Base-by-base conservation (phyloP, 2,888 invertebrate species). In the Creontiades dilutus region DNA sequence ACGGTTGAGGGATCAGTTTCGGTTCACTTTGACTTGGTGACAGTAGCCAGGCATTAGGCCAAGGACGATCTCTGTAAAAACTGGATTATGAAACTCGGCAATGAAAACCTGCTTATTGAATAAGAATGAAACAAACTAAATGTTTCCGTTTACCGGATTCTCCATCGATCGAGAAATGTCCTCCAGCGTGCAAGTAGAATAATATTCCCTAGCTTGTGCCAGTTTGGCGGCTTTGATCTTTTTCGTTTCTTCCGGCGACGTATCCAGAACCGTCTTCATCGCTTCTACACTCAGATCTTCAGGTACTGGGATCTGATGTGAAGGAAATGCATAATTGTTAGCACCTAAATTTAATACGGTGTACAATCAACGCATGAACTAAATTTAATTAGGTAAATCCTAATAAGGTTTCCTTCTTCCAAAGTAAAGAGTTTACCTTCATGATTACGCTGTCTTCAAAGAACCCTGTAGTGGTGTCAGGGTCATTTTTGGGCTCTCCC, bases 251-350 rank as follows among this genome's bases (percentile, higher is more conserved):
- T 82, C 82, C 0, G 23, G 2, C 27, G 82, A 52, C 9, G 27
- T 23, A 9, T 52, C 55, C 52, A 82, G 52, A 23, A 82, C 14
- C 27, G 0, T 52, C 47, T 82, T 82, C 82, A 82, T 82, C 52
- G 82, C 82, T 7, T 19, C 55, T 5, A 82, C 37, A 16, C 27
- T 82, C 82, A 82, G 52, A 14, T 82, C 82, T 82, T 82, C 82
- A 13, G 55, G 48, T 52, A 82, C 7, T 0, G 23, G 11, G 27
- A 23, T 2, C 52, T 52, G 52, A 52, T 37, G 37, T 37, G 37
- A 37, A 37, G 37, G 3, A 37, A 37, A 37, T 37, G 7, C 2
- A 37, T 37, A 4, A 4, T 37, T 7, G 7, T 37, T 37, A 4
- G 37, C 7, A 37, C 37, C 37, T 4, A 37, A 2, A 37, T 37